Base-by-base conservation (phyloP, 1,140 invertebrate genomes). In the Pinna nobilis region DNA sequence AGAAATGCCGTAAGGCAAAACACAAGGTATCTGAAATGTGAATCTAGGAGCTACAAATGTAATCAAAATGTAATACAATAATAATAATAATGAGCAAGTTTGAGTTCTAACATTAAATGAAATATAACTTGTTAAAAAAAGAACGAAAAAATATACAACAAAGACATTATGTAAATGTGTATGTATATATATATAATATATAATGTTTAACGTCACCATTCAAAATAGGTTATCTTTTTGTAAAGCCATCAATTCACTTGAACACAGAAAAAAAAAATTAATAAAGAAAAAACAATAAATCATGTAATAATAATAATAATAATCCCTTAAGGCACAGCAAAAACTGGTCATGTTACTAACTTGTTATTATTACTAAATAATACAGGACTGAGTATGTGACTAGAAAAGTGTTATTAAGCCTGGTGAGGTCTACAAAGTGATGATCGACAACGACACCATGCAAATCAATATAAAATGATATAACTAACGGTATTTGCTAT, bases 241-340 rank as follows among this genome's bases (percentile, higher is more conserved):
- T 72, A 72, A 72, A 72, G 70, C 70, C 70, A 65, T 72, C 61
- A 55, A 53, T 71, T 53, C 60, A 60, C 51, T 53, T 71, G 69
- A 71, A 71, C 69, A 71, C 69, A 71, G 60, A 71, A 71, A 63
- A 67, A 68, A 70, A 69, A 57, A 59, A 60, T 59, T 60, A 47
- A n/a, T 60, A 70, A 70, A 70, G 60, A 33, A 60, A 44, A 69
- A 59, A 68, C 50, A 74, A 77, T 70, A 57, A 51, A 74, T 53
- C 49, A 67, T n/a, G n/a, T n/a, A n/a, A n/a, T n/a, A n/a, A n/a
- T n/a, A n/a, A n/a, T n/a, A n/a, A n/a, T 61, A 53, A 74, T 64
- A 77, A 73, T 69, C 70, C 69, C 73, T 79, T 87, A 87, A 87
- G 85, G 84, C 84, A 87, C 84, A 82, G 82, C 80, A 82, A 85